phyloP scores from a whole-genome alignment of 1,140 invertebrate genomes.

The Cotesia chilonis region DNA sequence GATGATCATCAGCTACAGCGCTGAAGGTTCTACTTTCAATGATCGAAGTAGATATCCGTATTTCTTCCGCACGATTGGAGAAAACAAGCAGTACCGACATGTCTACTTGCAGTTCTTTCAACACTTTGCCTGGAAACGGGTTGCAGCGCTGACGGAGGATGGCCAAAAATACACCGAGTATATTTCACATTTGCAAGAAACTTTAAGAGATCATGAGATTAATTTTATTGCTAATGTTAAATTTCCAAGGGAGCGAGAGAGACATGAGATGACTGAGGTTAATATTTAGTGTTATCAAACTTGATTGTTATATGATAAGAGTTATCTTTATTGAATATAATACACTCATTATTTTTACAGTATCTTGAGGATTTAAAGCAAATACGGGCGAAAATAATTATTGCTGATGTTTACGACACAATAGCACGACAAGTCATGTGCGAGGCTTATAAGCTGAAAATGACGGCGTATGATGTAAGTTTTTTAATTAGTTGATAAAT shows the following conservation, averaged over 20 bases:
- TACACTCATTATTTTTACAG: slow-evolving; percentile 62
- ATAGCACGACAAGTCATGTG: slow-evolving; percentile 77
- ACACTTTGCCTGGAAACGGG: slow-evolving; percentile 73
- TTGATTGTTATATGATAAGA: not conserved
- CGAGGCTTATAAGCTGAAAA: slow-evolving; percentile 76
- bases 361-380: slow-evolving; percentile 75
- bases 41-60: slow-evolving; percentile 80
- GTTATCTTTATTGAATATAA: slow-evolving; percentile 32
- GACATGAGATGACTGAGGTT: slow-evolving; percentile 65
- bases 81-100: slow-evolving; percentile 78
- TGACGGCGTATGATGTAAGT: slow-evolving; percentile 66
- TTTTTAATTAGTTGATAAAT: too few species aligned
- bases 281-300: not conserved
- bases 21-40: slow-evolving; percentile 77
- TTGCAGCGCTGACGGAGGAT: slow-evolving; percentile 81
- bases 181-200: slow-evolving; percentile 75
- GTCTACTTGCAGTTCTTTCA: slow-evolving; percentile 76
- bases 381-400: slow-evolving; percentile 77
- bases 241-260: slow-evolving; percentile 69
- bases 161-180: slow-evolving; percentile 85
- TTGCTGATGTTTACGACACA: slow-evolving; percentile 79
- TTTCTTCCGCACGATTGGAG: slow-evolving; percentile 85
- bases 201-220: slow-evolving; percentile 71
- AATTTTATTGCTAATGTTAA: slow-evolving; percentile 77
- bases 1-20: slow-evolving; percentile 83